Evolutionary conservation across 2,797 vertebrate genomes (phyloP).

Genomic region (Hoplostethus mediterraneus): DNA sequence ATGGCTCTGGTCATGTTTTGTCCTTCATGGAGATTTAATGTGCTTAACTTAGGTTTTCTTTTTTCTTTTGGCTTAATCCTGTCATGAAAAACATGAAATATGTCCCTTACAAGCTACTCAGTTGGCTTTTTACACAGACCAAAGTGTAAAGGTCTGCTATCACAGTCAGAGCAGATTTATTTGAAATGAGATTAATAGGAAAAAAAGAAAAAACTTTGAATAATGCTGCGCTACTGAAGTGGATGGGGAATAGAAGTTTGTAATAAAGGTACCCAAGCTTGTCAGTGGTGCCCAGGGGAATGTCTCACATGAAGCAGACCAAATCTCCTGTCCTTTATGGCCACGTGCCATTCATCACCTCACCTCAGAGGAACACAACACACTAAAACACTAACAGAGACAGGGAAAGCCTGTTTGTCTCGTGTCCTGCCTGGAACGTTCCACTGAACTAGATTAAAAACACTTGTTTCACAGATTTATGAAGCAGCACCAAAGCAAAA

Average conservation of each 20-base stretch:
- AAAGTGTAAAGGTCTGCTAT: slow-evolving; percentile 1
- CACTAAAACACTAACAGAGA: not conserved
- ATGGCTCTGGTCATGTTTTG: slow-evolving; percentile 29
- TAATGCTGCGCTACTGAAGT: not conserved
- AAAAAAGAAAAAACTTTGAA: not conserved
- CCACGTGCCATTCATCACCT: slow-evolving; percentile 7
- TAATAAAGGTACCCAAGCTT: slow-evolving; percentile 7
- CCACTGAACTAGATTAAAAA: not conserved
- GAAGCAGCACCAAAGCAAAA: not conserved
- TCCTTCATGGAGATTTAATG: slow-evolving; percentile 66
- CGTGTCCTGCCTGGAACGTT: not conserved
- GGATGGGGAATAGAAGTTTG: slow-evolving; percentile 4
- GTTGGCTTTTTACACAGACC: slow-evolving; percentile 12
- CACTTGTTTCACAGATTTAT: not conserved
- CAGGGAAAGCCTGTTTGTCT: not conserved
- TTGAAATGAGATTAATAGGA: slow-evolving; percentile 4
- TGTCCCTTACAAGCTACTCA: not conserved
- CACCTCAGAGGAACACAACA: not conserved
- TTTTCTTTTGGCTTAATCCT: slow-evolving; percentile 38
- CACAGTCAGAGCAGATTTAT: not conserved
- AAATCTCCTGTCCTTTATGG: slow-evolving; percentile 16
- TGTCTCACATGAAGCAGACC: not conserved
- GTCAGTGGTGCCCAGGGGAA: slow-evolving; percentile 6
- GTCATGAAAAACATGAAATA: slow-evolving; percentile 39
- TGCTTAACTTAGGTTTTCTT: slow-evolving; percentile 45